Conservation (phyloP, 1,140 invertebrate genomes). For the Brachionus plicatilis region DNA sequence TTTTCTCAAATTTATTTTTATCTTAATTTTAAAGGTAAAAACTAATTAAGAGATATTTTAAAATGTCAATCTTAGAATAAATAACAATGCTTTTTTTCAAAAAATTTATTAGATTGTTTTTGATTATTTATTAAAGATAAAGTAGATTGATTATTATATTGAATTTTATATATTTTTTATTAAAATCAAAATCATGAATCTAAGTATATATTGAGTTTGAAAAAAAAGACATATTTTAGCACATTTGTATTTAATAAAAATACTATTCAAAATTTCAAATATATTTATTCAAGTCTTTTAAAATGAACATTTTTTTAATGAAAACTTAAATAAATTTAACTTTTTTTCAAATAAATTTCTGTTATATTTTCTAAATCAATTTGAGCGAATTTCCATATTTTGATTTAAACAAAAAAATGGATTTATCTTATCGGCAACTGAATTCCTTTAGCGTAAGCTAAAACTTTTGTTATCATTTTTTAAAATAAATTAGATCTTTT, state of each 20-base stretch:
- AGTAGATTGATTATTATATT: neutral
- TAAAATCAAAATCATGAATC: too few relatives aligned
- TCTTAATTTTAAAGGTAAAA: neutral
- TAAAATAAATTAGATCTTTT: neutral
- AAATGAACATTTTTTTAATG: too few relatives aligned
- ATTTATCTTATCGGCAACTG: neutral
- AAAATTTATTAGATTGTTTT: neutral
- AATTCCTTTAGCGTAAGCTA: neutral
- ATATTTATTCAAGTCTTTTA: too few relatives aligned
- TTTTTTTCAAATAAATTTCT: too few relatives aligned
- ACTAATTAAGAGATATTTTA: neutral
- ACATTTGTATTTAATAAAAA: too few relatives aligned
- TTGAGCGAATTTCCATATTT: neutral
- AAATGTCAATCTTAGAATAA: neutral
- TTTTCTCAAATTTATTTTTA: neutral
- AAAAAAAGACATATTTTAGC: too few relatives aligned
- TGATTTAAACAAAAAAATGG: neutral
- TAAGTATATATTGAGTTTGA: too few relatives aligned
- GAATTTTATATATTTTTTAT: neutral
- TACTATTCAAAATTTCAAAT: too few relatives aligned
- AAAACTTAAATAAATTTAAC: too few relatives aligned
- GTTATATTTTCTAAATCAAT: too few relatives aligned
- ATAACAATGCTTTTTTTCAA: neutral
- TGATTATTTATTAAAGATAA: neutral
- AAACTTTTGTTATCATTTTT: neutral